Evolutionary conservation across 2,113 vertebrate genomes (phyloP).

Genomic region (Hyaena hyaena): DNA sequence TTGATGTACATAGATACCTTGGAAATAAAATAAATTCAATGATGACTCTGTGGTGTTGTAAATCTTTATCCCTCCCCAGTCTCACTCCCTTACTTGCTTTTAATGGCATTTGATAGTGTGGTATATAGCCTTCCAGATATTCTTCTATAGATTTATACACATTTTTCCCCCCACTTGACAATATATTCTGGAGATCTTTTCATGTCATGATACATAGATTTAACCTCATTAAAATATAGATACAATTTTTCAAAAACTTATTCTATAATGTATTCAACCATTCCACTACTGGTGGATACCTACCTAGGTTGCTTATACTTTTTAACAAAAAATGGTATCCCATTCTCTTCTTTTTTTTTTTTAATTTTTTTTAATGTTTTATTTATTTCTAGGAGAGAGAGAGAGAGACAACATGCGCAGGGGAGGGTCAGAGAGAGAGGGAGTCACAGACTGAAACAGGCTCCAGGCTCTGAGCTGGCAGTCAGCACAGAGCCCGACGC

Average conservation of each 20-base stretch:
- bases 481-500: too few species aligned
- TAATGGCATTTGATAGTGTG: not conserved
- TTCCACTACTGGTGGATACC: not conserved
- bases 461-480: too few species aligned
- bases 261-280: slow-evolving; percentile 5
- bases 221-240: not conserved
- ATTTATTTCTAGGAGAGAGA: too few species aligned
- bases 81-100: not conserved
- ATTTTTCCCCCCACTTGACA: not conserved
- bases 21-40: slow-evolving; percentile 79
- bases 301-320: not conserved
- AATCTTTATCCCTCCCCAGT: slow-evolving; percentile 5
- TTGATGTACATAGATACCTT: slow-evolving; percentile 79
- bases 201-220: not conserved
- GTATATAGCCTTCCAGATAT: not conserved
- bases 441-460: too few species aligned
- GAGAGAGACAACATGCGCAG: too few species aligned
- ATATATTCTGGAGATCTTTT: not conserved
- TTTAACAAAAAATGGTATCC: not conserved
- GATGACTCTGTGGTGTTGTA: slow-evolving; percentile 36
- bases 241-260: not conserved
- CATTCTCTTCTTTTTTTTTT: not conserved
- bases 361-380: too few species aligned
- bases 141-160: not conserved
- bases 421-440: too few species aligned